Evolutionary conservation across 2,113 vertebrate genomes (phyloP).

Genomic region (Saimiri boliviensis): DNA sequence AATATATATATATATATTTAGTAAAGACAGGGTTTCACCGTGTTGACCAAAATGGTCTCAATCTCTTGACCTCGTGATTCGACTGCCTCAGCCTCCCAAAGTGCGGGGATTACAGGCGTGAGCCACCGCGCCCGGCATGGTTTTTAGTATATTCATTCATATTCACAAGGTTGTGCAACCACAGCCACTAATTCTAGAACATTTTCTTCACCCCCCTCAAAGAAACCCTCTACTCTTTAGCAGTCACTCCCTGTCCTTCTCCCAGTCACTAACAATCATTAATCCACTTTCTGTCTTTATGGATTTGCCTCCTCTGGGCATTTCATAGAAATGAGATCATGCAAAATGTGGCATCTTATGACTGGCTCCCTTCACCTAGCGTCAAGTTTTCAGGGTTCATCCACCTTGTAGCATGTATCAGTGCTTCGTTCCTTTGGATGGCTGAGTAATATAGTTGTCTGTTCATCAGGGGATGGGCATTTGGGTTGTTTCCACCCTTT

Average conservation of each 20-base stretch:
- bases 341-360: background rate
- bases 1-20: too few species aligned
- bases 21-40: too few species aligned
- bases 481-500: background rate
- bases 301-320: background rate
- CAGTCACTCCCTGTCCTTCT: background rate
- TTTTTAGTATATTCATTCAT: background rate
- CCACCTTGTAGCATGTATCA: background rate
- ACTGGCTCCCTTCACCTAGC: background rate
- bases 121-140: too few species aligned
- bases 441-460: background rate
- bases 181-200: constrained; percentile 8
- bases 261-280: background rate
- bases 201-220: background rate
- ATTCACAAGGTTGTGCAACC: background rate
- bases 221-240: background rate
- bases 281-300: background rate
- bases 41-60: too few species aligned
- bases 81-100: too few species aligned
- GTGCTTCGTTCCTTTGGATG: background rate
- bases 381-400: background rate
- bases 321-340: constrained; percentile 33
- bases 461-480: background rate
- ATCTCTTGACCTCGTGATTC: too few species aligned
- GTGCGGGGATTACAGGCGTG: too few species aligned